Base-by-base conservation (phyloP, 1,140 invertebrate species). In the Helicoverpa armigera region DNA sequence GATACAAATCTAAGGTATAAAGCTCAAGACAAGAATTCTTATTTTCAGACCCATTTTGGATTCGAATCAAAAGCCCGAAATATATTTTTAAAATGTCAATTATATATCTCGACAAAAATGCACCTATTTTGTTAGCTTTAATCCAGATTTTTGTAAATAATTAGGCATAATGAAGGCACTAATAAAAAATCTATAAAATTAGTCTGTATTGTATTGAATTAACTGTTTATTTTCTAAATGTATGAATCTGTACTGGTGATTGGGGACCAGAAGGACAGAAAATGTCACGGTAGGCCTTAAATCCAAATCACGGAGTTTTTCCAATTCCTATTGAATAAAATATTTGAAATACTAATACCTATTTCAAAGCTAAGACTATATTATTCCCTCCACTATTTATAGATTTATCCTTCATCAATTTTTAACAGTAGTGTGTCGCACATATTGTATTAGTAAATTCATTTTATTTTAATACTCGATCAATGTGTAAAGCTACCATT, bases 351-450 rank as follows among this genome's bases (percentile, higher is more conserved):
- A 70, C 48, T 63, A 60, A 79, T 83, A 88, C 79, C 85, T 86
- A 85, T 86, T 89, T 90, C 81, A 81, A 88, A 91, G 76, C 81
- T 90, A 91, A 91, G 89, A 94, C 88, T 91, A 87, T 86, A 82
- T 88, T 88, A 92, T 91, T 92, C 91, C 92, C 92, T 94, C 92
- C 92, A 94, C 92, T 94, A 92, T 85, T 86, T 89, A 83, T 92
- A 94, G 83, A 87, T 69, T 69, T 80, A 85, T 80, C 85, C 86
- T 85, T 83, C 82, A 87, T 81, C 74, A 79, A 83, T 75, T 79
- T 75, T 85, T 83, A 69, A 83, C 83, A 83, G 61, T 81, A 58
- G 82, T 76, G 77, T 87, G 82, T 67, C 65, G 81, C 83, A 86
- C 81, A 72, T 80, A 58, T 73, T 72, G n/a, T 54, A 48, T 72